Evolutionary conservation across 1,140 invertebrate genomes (phyloP), one percentile per base, ranked within the genome.

Genomic region (Drosophila rhopaloa): DNA sequence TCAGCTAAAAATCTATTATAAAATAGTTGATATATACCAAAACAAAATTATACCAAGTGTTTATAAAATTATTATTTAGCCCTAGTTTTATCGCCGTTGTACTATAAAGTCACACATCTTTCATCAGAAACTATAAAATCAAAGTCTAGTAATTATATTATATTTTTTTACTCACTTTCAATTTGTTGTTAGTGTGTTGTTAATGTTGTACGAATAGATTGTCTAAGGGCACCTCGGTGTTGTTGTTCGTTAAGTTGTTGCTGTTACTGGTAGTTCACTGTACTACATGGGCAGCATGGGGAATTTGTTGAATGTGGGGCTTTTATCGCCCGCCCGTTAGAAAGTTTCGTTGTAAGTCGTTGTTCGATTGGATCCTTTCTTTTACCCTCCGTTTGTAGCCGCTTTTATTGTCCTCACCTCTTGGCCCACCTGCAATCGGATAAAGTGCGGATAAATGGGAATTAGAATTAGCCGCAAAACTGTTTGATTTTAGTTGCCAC

Each of bases 191-290:
- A 35, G 24, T 57, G 47, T 53, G 57, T 48, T 63, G 66, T 44
- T 56, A 13, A 51, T 67, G 41, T 79, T 66, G 60, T 80, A 48
- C 43, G 43, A 55, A 54, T 81, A 60, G 79, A 81, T 81, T 81
- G 72, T 81, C 73, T 81, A 81, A 81, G 79, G 79, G 79, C 79
- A 81, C 79, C 78, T 66, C 41, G 80, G 67, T 82, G 61, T 80
- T 71, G 65, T 44, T 59, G 48, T 66, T 76, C 27, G 50, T 48
- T 71, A 41, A 44, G 40, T 76, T 51, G 43, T 60, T 57, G 41
- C 32, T 59, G 35, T 37, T 53, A 40, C 8, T 48, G 24, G 7
- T 27, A 37, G 43, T 55, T 6, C 56, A 70, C 50, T 70, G 68
- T 73, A 61, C 68, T 74, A 62, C 56, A 74, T 73, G 70, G 41